Conservation (phyloP, 2,113 vertebrate genomes). For the Hyla sarda region DNA sequence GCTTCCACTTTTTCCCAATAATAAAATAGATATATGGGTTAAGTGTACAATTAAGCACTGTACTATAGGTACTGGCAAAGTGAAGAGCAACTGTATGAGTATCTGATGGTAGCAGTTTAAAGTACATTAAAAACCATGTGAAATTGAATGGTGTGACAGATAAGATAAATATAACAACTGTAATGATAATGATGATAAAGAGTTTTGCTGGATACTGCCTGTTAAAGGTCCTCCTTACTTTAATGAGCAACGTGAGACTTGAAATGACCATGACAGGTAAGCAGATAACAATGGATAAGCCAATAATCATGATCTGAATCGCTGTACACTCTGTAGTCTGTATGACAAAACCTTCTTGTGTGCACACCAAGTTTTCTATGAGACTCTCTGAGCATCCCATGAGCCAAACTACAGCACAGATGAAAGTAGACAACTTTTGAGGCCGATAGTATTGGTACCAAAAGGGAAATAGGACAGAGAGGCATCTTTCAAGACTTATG, state of each 20-base stretch:
- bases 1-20: slow-evolving; percentile 29
- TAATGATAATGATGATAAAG: slow-evolving; percentile 49
- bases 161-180: slow-evolving; percentile 59
- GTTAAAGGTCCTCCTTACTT: slow-evolving; percentile 47
- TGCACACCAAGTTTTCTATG: slow-evolving; percentile 64
- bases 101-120: neutral
- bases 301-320: slow-evolving; percentile 48
- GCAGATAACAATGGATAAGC: slow-evolving; percentile 60
- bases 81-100: neutral
- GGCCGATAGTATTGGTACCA: slow-evolving; percentile 13
- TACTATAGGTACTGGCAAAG: slow-evolving; percentile 48
- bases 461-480: slow-evolving; percentile 30
- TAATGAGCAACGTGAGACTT: slow-evolving; percentile 39
- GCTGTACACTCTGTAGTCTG: neutral
- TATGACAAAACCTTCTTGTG: neutral
- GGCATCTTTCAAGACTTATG: slow-evolving; percentile 1
- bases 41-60: slow-evolving; percentile 59
- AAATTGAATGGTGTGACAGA: slow-evolving; percentile 43
- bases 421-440: neutral
- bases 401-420: neutral
- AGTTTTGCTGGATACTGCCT: neutral
- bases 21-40: slow-evolving; percentile 57
- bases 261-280: slow-evolving; percentile 59
- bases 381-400: slow-evolving; percentile 49
- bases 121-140: slow-evolving; percentile 52